Evolutionary conservation across 1,140 invertebrate genomes (phyloP).

Genomic region (Brachionus plicatilis): DNA sequence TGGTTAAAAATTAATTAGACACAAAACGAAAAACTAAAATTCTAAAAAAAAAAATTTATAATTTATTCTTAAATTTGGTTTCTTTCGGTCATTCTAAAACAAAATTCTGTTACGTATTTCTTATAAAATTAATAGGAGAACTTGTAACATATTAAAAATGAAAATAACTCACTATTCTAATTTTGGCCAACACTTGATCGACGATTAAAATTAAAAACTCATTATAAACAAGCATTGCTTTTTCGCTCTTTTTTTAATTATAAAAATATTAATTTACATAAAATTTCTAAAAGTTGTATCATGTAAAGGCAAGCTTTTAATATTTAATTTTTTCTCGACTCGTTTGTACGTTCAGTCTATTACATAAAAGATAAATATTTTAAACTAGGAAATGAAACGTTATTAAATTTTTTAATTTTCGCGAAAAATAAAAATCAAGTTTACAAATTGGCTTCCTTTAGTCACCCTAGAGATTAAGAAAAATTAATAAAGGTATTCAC

Average conservation of each 20-base stretch:
- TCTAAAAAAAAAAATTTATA: neutral
- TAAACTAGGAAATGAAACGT: neutral
- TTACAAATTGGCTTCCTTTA: neutral
- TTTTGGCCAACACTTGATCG: neutral
- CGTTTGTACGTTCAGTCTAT: neutral
- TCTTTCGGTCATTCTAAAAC: neutral
- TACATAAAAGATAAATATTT: neutral
- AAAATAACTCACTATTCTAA: neutral
- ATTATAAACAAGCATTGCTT: neutral
- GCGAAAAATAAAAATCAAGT: neutral
- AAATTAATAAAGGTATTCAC: neutral
- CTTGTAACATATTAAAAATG: constrained; percentile 3
- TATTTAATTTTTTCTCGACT: neutral
- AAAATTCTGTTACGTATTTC: constrained; percentile 17
- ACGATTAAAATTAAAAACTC: neutral
- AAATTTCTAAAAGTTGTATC: neutral
- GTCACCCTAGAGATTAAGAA: neutral
- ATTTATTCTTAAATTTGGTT: neutral
- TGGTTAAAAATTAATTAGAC: neutral
- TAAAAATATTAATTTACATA: constrained; percentile 32
- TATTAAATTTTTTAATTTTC: neutral
- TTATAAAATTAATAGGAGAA: neutral
- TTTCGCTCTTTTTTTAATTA: neutral
- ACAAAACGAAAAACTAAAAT: neutral
- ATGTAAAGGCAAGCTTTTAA: neutral